A percentile compares a stretch with the other conserved stretches of the same genome.
Evolutionary conservation across 2,797 vertebrate genomes (phyloP).

Genomic region (Dromococcyx pavoninus): DNA sequence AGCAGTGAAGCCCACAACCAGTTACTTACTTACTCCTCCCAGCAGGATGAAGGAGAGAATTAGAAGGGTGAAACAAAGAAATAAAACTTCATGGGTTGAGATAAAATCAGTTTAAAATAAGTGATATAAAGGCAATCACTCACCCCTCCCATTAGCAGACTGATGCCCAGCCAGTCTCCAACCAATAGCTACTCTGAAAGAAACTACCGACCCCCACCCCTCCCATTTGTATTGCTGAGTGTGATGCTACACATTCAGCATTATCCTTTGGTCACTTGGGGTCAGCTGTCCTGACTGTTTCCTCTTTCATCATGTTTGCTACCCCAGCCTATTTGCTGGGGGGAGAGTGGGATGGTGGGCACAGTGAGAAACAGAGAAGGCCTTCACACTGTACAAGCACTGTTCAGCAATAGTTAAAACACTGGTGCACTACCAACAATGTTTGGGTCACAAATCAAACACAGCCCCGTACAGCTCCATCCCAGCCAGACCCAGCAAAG

Average conservation of each 20-base stretch:
- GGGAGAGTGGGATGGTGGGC: no score
- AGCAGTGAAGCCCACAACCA: background rate
- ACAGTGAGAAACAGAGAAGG: background rate
- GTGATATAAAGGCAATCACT: background rate
- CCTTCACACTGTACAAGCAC: background rate
- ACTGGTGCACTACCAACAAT: background rate
- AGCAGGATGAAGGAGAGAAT: background rate
- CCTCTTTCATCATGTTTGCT: background rate
- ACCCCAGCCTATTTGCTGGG: background rate
- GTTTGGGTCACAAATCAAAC: background rate
- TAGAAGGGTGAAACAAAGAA: background rate
- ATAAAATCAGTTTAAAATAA: background rate
- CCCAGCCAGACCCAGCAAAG: background rate
- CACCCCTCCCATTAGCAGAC: background rate
- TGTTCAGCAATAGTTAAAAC: background rate
- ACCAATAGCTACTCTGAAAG: background rate
- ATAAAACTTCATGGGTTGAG: background rate
- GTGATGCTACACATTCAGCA: background rate
- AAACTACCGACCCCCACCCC: background rate
- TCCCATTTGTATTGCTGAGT: background rate
- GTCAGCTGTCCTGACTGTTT: background rate
- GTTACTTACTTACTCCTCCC: accelerated
- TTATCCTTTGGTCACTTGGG: background rate
- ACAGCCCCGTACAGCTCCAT: accelerated
- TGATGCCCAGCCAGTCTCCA: accelerated